A percentile compares a stretch with the other conserved stretches of the same genome.
Conservation (phyloP, 53 echinoderm and acorn worm genomes). For the Pentamera pediparva region DNA sequence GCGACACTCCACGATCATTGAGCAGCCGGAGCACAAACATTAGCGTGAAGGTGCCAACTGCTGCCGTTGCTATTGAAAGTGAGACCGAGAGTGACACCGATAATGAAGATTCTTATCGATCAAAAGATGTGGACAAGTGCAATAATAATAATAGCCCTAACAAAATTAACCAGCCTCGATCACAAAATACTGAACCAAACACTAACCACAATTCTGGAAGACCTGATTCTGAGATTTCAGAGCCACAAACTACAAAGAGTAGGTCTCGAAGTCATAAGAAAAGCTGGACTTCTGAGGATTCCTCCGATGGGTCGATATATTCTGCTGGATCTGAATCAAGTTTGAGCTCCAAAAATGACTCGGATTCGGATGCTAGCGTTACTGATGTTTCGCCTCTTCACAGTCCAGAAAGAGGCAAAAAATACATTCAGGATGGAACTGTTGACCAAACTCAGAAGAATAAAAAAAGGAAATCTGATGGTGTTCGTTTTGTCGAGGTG, state of each 20-base stretch:
- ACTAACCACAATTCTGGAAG: not conserved
- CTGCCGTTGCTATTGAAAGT: slow-evolving; percentile 45
- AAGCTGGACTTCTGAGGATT: slow-evolving; percentile 15
- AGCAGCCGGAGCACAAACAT: slow-evolving; percentile 76
- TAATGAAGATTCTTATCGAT: not conserved
- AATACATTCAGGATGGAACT: slow-evolving; percentile 8
- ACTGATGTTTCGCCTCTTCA: slow-evolving; percentile 92
- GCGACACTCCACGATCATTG: slow-evolving; percentile 35
- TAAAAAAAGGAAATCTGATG: slow-evolving; percentile 45
- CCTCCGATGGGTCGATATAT: slow-evolving; percentile 10
- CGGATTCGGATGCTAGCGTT: slow-evolving; percentile 45
- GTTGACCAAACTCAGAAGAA: slow-evolving; percentile 10
- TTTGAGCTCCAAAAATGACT: slow-evolving; percentile 37
- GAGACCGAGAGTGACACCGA: slow-evolving; percentile 36
- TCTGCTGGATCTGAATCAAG: slow-evolving; percentile 52
- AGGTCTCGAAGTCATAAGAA: not conserved
- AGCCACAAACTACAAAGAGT: slow-evolving; percentile 15
- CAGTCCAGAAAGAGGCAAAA: slow-evolving; percentile 61
- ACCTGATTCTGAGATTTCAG: not conserved
- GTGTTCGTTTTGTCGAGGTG: slow-evolving; percentile 46
- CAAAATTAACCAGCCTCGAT: not conserved
- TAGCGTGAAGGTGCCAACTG: slow-evolving; percentile 73
- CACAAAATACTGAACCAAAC: slow-evolving; percentile 9
- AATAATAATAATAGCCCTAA: not conserved
- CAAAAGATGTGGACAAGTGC: slow-evolving; percentile 22